Evolutionary conservation across 1,140 invertebrate genomes (phyloP).

Genomic region (Drosophila persimilis): DNA sequence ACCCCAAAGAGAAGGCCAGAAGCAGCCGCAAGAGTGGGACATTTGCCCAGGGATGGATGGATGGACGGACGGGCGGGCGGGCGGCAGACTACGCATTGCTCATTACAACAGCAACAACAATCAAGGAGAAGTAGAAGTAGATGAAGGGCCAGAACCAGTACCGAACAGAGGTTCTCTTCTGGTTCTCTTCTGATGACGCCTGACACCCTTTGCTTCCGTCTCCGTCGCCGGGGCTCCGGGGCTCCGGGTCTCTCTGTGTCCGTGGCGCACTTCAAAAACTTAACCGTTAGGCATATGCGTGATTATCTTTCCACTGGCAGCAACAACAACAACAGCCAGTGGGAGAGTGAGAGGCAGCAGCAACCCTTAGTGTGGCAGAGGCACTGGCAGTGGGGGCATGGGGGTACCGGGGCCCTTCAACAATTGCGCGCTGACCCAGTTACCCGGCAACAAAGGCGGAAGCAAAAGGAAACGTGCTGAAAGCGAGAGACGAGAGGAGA

Average conservation of each 20-base stretch:
- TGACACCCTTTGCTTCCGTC: conserved; percentile 61
- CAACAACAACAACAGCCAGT: conserved; percentile 12
- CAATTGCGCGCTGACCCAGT: conserved; percentile 79
- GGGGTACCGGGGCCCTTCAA: conserved; percentile 33
- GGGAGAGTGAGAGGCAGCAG: conserved; percentile 16
- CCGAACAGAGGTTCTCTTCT: conserved; percentile 3
- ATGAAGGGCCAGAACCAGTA: conserved; percentile 2
- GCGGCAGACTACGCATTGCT: conserved; percentile 51
- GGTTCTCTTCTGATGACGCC: conserved; percentile 43
- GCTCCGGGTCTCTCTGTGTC: conserved; percentile 8
- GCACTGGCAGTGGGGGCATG: no score
- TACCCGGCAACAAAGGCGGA: conserved; percentile 81
- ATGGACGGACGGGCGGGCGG: no score
- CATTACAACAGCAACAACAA: conserved; percentile 48
- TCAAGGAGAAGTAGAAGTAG: neutral
- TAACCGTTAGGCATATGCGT: conserved; percentile 81
- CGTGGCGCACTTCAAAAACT: conserved; percentile 74
- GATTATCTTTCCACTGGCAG: conserved; percentile 68
- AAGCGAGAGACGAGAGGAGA: conserved; percentile 44
- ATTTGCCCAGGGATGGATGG: conserved; percentile 15
- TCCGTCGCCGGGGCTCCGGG: conserved; percentile 1
- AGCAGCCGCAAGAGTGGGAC: conserved; percentile 5
- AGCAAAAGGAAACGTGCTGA: conserved; percentile 77
- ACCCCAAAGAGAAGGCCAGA: conserved; percentile 26
- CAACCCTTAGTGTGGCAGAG: conserved; percentile 50